These are phyloP conservation scores for Hydrocynus forskahlii DNA, from an alignment of 2,797 vertebrate genomes.

Conservation along the genomic window DNA sequence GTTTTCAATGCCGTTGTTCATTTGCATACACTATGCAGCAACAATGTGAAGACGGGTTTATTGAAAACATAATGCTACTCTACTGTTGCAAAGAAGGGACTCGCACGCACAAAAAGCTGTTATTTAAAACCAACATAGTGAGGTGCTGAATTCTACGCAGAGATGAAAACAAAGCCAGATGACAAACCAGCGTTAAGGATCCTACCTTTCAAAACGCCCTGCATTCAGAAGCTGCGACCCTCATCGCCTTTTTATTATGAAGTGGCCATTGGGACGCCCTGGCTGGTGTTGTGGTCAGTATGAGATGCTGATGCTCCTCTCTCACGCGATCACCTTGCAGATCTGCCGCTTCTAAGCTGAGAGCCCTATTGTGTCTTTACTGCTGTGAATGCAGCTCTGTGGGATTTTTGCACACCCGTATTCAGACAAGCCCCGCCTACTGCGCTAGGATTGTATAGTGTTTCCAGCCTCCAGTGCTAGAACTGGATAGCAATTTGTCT, in stretches of 20 bases:
- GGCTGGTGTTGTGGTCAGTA: background rate
- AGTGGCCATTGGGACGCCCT: slow-evolving; percentile 10
- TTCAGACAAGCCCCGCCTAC: background rate
- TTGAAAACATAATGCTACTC: background rate
- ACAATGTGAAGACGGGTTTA: background rate
- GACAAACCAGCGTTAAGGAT: background rate
- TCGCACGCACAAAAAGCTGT: background rate
- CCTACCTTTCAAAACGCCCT: slow-evolving; percentile 60
- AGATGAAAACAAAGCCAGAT: slow-evolving; percentile 6
- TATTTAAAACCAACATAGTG: background rate
- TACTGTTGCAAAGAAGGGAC: background rate
- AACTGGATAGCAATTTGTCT: background rate
- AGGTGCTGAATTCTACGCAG: background rate
- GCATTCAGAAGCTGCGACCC: slow-evolving; percentile 47
- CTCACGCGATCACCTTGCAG: slow-evolving; percentile 11
- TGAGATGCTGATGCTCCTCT: slow-evolving; percentile 7
- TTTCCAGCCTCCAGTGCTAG: background rate
- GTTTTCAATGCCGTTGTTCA: background rate
- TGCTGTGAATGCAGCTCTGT: slow-evolving; percentile 20
- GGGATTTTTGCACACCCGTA: background rate
- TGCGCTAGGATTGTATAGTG: no score
- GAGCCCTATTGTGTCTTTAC: slow-evolving; percentile 71
- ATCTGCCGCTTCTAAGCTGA: slow-evolving; percentile 23
- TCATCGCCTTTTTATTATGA: slow-evolving; percentile 55
- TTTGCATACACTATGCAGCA: slow-evolving; percentile 6